Percentiles rank a stretch among this genome's conserved stretches.
These are phyloP conservation scores for Callyntrura sp. DNA, from an alignment of 2,888 invertebrate species.

Conservation along the genomic window DNA sequence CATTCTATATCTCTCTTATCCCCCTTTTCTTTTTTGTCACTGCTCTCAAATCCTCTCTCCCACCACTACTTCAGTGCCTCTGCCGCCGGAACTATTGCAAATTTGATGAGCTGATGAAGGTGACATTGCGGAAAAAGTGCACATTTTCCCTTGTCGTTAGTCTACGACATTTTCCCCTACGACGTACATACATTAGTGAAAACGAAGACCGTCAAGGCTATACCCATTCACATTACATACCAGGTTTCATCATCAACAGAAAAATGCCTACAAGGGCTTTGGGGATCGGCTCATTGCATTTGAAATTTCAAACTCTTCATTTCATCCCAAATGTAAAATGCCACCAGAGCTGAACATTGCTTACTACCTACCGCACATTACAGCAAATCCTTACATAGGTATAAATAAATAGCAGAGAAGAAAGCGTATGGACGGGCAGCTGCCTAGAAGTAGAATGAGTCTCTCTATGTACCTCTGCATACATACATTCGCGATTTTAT, in stretches of 20 bases:
- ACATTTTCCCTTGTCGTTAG: background rate
- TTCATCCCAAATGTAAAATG: slow-evolving; percentile 35
- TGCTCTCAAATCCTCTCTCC: background rate
- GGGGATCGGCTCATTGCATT: slow-evolving; percentile 18
- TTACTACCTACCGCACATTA: too few relatives aligned
- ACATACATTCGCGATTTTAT: too few relatives aligned
- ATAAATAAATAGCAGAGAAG: too few relatives aligned
- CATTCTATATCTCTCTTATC: background rate
- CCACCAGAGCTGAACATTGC: background rate
- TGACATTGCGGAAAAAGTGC: slow-evolving; percentile 67
- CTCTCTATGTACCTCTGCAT: too few relatives aligned
- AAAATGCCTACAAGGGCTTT: slow-evolving; percentile 19
- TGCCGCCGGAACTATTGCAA: slow-evolving; percentile 60
- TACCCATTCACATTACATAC: too few relatives aligned
- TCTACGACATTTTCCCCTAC: background rate
- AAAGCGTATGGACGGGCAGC: too few relatives aligned
- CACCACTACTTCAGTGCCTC: background rate
- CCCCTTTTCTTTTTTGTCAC: background rate
- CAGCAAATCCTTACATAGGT: background rate
- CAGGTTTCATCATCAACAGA: background rate
- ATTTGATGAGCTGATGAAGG: slow-evolving; percentile 75
- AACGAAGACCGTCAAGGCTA: background rate
- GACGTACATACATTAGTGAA: too few relatives aligned
- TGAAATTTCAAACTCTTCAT: slow-evolving; percentile 57
- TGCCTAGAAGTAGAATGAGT: too few relatives aligned